Evolutionary conservation across 1,140 invertebrate species (phyloP), one percentile per base, ranked within the genome.

Genomic region (Papilio xuthus): DNA sequence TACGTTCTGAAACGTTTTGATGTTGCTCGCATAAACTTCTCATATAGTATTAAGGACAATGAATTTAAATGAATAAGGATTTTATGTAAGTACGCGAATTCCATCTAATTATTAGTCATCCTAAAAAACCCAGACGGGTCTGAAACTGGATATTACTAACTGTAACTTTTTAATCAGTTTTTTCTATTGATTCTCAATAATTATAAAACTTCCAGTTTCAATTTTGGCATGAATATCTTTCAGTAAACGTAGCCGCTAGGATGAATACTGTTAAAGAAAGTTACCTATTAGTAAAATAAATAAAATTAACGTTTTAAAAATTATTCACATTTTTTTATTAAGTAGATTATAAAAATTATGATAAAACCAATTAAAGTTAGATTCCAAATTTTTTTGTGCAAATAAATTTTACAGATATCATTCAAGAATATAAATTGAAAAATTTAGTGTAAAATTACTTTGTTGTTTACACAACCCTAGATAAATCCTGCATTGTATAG

Each of bases 271-370:
- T 60, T 28, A 4, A 13, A 23, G 60, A 3, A 37, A 37, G 32
- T 37, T 37, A 37, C 18, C 47, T 18, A 18, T 50, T 50, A 6
- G 15, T 50, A 12, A 23, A 73, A 20, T 28, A 44, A 44, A 50
- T 50, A 50, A 73, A 47, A 73, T 50, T 47, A 73, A 26, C 41
- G n/a, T 23, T 23, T 44, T 47, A 56, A 74, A 74, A 74, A 53
- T 47, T 6, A 32, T 53, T 53, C 72, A 74, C 26, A 53, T 74
- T 32, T 74, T 37, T 47, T 74, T 32, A 74, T 75, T 42, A 73
- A 75, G 60, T 80, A 41, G 50, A 77, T 70, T 44, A 70, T 70
- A 50, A 80, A 78, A 80, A 80, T 72, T 78, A 67, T 67, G 32
- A 74, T 78, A 78, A 74, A 80, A 47, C 70, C 72, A 50, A 74